These are phyloP conservation scores for Phorcus lineatus DNA, from an alignment of 2,888 invertebrate species.

Conservation along the genomic window DNA sequence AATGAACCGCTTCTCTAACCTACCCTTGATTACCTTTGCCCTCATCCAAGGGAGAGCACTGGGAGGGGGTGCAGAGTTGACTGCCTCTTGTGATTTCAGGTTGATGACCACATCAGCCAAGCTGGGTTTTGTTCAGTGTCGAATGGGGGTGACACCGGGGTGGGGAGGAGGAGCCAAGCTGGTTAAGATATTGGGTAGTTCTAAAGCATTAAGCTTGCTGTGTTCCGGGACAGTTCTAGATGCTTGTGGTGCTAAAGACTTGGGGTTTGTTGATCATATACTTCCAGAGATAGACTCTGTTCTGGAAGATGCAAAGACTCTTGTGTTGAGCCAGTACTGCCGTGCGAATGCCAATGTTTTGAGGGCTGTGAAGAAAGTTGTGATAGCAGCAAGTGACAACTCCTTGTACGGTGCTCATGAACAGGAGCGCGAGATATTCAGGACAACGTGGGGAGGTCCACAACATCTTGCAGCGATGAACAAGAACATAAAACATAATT, in stretches of 20 bases:
- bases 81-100: slow-evolving; percentile 77
- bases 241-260: slow-evolving; percentile 71
- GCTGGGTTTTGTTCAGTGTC: slow-evolving; percentile 77
- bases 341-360: slow-evolving; percentile 55
- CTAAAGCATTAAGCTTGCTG: slow-evolving; percentile 76
- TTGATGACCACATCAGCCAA: slow-evolving; percentile 73
- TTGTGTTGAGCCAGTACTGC: slow-evolving; percentile 67
- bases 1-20: slow-evolving; percentile 72
- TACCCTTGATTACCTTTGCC: slow-evolving; percentile 78
- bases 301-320: slow-evolving; percentile 62
- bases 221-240: slow-evolving; percentile 65
- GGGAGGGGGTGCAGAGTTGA: slow-evolving; percentile 79
- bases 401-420: slow-evolving; percentile 58
- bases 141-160: slow-evolving; percentile 77
- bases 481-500: slow-evolving; percentile 74
- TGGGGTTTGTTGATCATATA: slow-evolving; percentile 75
- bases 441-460: slow-evolving; percentile 75
- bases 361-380: slow-evolving; percentile 69
- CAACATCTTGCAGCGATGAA: slow-evolving; percentile 73
- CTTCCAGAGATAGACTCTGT: slow-evolving; percentile 60
- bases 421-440: slow-evolving; percentile 74
- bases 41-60: slow-evolving; percentile 77
- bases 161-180: slow-evolving; percentile 78
- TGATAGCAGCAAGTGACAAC: slow-evolving; percentile 53
- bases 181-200: slow-evolving; percentile 74